phyloP scores from a whole-genome alignment of 2,797 vertebrate genomes.

The Avahi laniger region DNA sequence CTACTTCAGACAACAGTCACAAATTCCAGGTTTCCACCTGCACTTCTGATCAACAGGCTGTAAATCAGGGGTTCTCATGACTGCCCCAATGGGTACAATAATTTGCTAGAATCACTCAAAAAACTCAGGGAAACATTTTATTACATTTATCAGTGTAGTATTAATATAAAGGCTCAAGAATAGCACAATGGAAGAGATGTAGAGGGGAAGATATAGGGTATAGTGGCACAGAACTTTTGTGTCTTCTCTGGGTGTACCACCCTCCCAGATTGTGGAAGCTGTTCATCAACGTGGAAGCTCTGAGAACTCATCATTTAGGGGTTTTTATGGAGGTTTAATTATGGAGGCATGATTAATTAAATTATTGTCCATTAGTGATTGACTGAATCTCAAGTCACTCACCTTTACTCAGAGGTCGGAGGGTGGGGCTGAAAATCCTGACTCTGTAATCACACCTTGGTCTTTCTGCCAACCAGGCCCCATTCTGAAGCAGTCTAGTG shows the following conservation, averaged over 20 bases:
- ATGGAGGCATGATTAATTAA: neutral
- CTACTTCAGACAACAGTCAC: neutral
- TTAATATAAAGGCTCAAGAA: neutral
- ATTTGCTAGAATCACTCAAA: neutral
- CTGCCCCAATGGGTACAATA: neutral
- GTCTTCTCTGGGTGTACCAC: neutral
- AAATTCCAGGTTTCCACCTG: neutral
- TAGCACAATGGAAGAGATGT: neutral
- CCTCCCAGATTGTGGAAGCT: neutral
- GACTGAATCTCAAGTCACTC: neutral
- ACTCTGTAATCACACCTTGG: neutral
- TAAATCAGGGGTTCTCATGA: neutral
- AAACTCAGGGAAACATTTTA: neutral
- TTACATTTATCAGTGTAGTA: neutral
- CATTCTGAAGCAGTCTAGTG: neutral
- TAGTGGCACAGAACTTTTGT: accelerated
- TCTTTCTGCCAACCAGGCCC: neutral
- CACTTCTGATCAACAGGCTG: neutral
- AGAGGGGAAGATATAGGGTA: too few relatives aligned
- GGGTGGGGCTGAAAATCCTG: neutral
- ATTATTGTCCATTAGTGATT: neutral
- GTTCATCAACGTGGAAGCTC: neutral
- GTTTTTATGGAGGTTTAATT: neutral
- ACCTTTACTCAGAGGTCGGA: neutral
- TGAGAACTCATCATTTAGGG: neutral